Evolutionary conservation across 2,888 invertebrate genomes (phyloP), one percentile per base, ranked within the genome.

Genomic region (Agrotis clavis): DNA sequence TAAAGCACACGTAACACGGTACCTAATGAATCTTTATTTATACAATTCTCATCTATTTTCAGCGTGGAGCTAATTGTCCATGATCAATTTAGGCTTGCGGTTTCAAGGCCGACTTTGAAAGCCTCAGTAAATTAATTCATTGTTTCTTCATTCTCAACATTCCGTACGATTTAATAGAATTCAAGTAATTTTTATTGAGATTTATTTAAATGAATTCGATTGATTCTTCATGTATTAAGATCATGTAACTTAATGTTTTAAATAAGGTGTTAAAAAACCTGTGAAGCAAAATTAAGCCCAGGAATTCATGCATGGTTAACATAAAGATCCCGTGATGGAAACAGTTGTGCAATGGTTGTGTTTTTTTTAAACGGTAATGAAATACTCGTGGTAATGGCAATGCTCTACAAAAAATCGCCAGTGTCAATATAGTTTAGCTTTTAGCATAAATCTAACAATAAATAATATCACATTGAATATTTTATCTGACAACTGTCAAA

Each of bases 51-150:
- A 69, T 70, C 30, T 72, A 77, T 73, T 72, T 75, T 21, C 60
- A 73, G 63, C 66, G 67, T 76, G 65, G 21, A 79, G 64, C 67
- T 77, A 79, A 77, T 74, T 79, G 67, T 67, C 60, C 60, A 67
- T 70, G 73, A 80, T 78, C 50, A 60, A 84, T 84, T 82, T 64
- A 70, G 30, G 56, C 74, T n/a, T 67, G 25, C 70, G 30, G 57
- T 56, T 72, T 73, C 71, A 78, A 84, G 82, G 84, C 48, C 25
- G 63, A 63, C 47, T 51, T 30, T 16, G 67, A 71, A 83, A 64
- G 61, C 60, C 70, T 69, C 48, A 71, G 72, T 78, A 70, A 50
- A 67, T 79, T 78, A 78, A 78, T 74, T 71, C 54, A 65, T 81
- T 73, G 81, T 80, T 69, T 70, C 53, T 63, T 65, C n/a, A 48